Evolutionary conservation across 2,888 invertebrate species (phyloP), one percentile per base, ranked within the genome.

Genomic region (Eudasyphora cyanicolor): DNA sequence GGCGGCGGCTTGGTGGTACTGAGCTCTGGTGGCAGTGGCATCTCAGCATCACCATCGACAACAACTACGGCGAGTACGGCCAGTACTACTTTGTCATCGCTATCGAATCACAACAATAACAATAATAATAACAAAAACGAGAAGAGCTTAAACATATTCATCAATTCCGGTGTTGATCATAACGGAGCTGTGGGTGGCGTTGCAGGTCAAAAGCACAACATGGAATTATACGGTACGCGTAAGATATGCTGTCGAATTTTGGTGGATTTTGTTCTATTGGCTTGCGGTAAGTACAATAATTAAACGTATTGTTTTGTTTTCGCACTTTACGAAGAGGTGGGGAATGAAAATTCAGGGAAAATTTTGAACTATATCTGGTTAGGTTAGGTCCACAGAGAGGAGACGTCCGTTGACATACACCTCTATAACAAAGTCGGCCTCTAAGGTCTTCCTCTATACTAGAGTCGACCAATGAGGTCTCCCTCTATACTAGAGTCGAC

Each of bases 71-170:
- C 70, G 8, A 42, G 51, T 24, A 57, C 67, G 17, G 60, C n/a
- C 76, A 74, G 81, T 45, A 76, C 81, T 71, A 78, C 87, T 60
- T 76, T 84, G 76, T 80, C 87, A 51, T 67, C 83, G 57, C 77
- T 77, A 64, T 38, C 70, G 45, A 88, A 87, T 85, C 74, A 76
- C 54, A 74, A 71, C 62, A 83, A 83, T 35, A 89, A 76, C 71
- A 74, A 62, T 49, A 79, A 77, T 42, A 89, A 90, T 27, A 88
- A 89, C 24, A 90, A 89, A 86, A 86, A 88, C 76, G 88, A 89
- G 77, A 86, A 89, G 76, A 87, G 87, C 73, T 85, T 90, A 81
- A 88, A 87, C 60, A 86, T 86, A 42, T 91, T 88, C 76, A 87
- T 85, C 14, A 87, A 79, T 74, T 75, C 75, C 19, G 57, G 45